Conservation (phyloP, 2,888 invertebrate species). For the Caenorhabditis becei region DNA sequence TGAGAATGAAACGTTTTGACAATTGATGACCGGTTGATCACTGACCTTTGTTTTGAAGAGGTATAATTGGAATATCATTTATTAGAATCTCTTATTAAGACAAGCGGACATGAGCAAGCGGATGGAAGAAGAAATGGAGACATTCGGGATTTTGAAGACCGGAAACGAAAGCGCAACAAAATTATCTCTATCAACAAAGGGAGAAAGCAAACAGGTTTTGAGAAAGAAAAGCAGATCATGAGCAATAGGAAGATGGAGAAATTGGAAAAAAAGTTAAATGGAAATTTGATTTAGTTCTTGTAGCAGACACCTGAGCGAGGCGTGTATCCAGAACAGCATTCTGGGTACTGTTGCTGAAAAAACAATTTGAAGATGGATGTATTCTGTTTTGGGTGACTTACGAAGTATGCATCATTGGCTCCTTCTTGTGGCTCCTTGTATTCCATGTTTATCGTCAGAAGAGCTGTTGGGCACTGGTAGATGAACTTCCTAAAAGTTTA, state of each 20-base stretch:
- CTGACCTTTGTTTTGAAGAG: neutral
- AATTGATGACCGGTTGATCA: neutral
- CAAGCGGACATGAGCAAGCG: constrained; percentile 25
- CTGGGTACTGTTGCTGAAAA: constrained; percentile 61
- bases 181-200: constrained; percentile 31
- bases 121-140: neutral
- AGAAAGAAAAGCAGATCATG: constrained; percentile 45
- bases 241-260: constrained; percentile 35
- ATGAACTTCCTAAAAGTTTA: constrained; percentile 73
- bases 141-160: neutral
- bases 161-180: constrained; percentile 26
- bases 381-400: constrained; percentile 38
- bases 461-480: constrained; percentile 78
- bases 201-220: constrained; percentile 8
- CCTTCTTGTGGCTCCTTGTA: constrained; percentile 63
- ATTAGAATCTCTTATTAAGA: constrained; percentile 42
- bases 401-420: constrained; percentile 59
- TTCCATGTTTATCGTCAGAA: constrained; percentile 79
- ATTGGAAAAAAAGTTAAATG: constrained; percentile 3
- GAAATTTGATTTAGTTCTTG: constrained; percentile 49
- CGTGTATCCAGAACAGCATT: constrained; percentile 73
- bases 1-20: constrained; percentile 25
- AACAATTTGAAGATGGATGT: neutral
- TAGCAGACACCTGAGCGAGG: constrained; percentile 67
- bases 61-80: constrained; percentile 8